Conservation (phyloP, 1,140 invertebrate genomes). For the Rhyzopertha dominica region DNA sequence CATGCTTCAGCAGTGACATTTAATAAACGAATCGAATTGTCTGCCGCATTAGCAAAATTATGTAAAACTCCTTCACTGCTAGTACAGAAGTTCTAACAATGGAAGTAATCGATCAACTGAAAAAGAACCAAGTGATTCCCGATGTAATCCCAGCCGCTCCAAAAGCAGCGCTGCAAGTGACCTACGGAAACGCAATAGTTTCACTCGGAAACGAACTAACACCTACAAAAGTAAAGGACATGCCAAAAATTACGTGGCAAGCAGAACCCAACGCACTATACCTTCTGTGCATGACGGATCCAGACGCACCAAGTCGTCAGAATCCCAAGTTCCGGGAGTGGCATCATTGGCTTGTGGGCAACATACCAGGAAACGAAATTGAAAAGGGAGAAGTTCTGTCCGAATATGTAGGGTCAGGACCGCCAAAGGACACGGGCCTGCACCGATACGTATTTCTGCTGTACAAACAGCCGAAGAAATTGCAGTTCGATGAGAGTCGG, state of each 20-base stretch:
- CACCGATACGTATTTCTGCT: constrained; percentile 87
- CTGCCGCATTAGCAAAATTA: too few species aligned
- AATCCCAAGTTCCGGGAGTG: constrained; percentile 79
- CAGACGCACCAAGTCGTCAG: constrained; percentile 86
- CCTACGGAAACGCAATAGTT: constrained; percentile 50
- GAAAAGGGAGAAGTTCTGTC: constrained; percentile 60
- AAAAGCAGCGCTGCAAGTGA: too few species aligned
- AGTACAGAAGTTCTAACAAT: too few species aligned
- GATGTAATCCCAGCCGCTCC: too few species aligned
- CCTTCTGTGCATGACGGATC: constrained; percentile 75
- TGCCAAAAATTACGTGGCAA: constrained; percentile 58
- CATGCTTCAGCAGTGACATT: too few species aligned
- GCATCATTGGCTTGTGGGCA: constrained; percentile 88
- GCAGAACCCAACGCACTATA: constrained; percentile 59
- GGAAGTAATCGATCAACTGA: too few species aligned
- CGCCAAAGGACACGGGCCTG: constrained; percentile 72
- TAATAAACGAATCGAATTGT: too few species aligned
- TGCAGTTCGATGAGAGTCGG: constrained; percentile 62
- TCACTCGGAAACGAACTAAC: constrained; percentile 64
- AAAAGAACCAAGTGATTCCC: too few species aligned
- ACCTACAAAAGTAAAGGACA: constrained; percentile 62
- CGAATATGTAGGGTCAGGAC: constrained; percentile 79
- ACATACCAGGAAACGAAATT: constrained; percentile 76
- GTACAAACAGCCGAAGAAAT: constrained; percentile 72
- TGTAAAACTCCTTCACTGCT: too few species aligned